Evolutionary conservation across 2,113 vertebrate genomes (phyloP), one percentile per base, ranked within the genome.

Genomic region (Sebastes fasciatus): DNA sequence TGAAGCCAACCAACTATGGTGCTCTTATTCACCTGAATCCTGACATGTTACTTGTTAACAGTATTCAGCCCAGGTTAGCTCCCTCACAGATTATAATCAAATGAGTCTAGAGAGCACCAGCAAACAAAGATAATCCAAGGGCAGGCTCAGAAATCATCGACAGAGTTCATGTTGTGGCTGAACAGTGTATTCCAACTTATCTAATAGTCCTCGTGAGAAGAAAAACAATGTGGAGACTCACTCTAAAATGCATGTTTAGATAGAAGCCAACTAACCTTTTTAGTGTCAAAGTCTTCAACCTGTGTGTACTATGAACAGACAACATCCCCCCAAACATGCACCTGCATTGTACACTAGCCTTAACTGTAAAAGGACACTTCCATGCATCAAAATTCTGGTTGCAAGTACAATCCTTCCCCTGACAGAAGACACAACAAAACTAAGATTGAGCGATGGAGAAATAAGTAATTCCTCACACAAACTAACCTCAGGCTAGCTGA

Each of bases 131-230:
- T 83, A 76, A 87, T 79, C 79, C 85, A 91, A 92, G 85, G 88
- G 55, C 86, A 89, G 57, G 8, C 70, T 77, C n/a, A 86, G 70
- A 71, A 92, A 94, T 94, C 80, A 94, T 92, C 92, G 84, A 94
- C 91, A 90, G 88, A 84, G 91, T 89, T 88, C 86, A 84, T 71
- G 71, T 85, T 86, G 70, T 89, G 80, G 64, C 74, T 85, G 42
- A 70, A 76, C 21, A 62, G 62, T 58, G 34, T 81, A 52, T 46
- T 75, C 58, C 57, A 77, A 71, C 74, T 81, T 46, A 46, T 68
- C 49, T 51, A 60, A 48, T 16, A 76, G 80, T 42, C 61, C 49
- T n/a, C 23, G 19, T 76, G n/a, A 57, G 42, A 52, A 51, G 4
- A 45, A 74, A 49, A 84, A 83, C 78, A 86, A 77, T 14, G 16